phyloP scores from a whole-genome alignment of 2,797 vertebrate genomes.

The Bucorvus abyssinicus region DNA sequence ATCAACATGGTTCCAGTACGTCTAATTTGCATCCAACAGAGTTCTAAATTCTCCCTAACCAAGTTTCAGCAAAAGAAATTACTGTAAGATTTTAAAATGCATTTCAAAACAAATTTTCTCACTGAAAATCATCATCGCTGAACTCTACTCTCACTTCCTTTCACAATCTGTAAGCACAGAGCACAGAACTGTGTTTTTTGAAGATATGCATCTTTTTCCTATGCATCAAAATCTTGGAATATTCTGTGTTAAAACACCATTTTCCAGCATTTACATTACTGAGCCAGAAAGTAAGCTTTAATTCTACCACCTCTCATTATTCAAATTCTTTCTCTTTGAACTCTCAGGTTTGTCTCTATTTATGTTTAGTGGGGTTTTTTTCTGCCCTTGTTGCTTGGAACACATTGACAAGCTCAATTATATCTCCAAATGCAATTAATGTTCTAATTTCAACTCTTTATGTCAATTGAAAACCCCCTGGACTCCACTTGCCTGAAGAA shows the following conservation, averaged over 20 bases:
- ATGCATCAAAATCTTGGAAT: rapidly evolving
- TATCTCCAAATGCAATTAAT: rapidly evolving
- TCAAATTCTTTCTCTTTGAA: background rate
- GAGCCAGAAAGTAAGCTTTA: background rate
- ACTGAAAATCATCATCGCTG: background rate
- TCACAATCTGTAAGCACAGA: background rate
- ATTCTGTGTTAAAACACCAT: background rate
- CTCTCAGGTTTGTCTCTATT: background rate
- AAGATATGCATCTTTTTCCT: background rate
- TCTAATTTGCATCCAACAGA: background rate
- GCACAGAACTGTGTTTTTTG: background rate
- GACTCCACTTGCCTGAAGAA: background rate
- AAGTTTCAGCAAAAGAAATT: background rate
- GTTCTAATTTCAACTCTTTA: background rate
- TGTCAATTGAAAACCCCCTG: background rate
- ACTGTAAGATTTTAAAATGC: background rate
- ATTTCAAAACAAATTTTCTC: background rate
- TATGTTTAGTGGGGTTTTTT: rapidly evolving
- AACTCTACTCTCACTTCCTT: background rate
- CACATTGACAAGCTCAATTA: background rate
- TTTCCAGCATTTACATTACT: background rate
- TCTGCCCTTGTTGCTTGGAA: background rate
- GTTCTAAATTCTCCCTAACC: background rate
- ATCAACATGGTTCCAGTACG: background rate
- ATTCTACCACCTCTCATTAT: background rate